Evolutionary conservation across 2,888 invertebrate species (phyloP).

Genomic region (Meteorus colon): DNA sequence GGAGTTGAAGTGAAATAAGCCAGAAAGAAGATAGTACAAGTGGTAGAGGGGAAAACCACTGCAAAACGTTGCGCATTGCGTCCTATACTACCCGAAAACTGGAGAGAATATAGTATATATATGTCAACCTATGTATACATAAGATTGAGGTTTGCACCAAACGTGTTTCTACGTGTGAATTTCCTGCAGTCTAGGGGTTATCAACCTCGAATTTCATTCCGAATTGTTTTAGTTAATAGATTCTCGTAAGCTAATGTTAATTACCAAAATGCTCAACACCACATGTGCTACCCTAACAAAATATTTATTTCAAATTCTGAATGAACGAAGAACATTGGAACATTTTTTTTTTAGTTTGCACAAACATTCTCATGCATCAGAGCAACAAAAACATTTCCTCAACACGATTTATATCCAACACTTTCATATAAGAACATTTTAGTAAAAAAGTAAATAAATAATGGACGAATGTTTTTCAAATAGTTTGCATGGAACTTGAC

Average conservation of each 20-base stretch:
- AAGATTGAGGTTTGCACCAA: slow-evolving; percentile 30
- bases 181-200: slow-evolving; percentile 40
- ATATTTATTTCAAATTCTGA: no score
- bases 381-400: no score
- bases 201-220: slow-evolving; percentile 26
- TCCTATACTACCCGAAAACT: slow-evolving; percentile 46
- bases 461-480: neutral
- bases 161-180: slow-evolving; percentile 21
- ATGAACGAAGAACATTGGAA: no score
- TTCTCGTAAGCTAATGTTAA: no score
- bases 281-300: no score
- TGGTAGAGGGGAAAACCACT: slow-evolving; percentile 50
- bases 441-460: neutral
- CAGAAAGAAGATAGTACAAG: neutral
- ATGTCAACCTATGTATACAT: neutral
- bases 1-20: slow-evolving; percentile 4
- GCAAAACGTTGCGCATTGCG: slow-evolving; percentile 62
- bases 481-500: slow-evolving; percentile 26
- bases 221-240: neutral
- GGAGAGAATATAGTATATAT: slow-evolving; percentile 3
- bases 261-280: no score
- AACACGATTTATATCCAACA: neutral
- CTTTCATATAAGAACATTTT: neutral
- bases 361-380: no score
- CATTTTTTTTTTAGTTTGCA: no score